A percentile compares a stretch with the other conserved stretches of the same genome.
Conservation (phyloP, 2,113 vertebrate genomes). For the Scytalopus superciliaris region DNA sequence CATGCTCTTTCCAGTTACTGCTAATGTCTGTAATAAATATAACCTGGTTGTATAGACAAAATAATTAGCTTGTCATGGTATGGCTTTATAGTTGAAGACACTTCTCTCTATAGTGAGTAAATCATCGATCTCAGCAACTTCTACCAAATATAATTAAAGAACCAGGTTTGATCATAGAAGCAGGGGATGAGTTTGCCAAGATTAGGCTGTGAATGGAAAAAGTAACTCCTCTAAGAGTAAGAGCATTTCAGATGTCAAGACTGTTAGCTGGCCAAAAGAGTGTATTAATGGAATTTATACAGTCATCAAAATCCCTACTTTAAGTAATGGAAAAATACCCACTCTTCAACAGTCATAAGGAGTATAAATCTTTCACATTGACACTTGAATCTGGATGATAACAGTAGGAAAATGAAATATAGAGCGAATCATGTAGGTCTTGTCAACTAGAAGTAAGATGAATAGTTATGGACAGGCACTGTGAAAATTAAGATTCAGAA, state of each 20-base stretch:
- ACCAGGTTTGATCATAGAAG: background rate
- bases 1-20: background rate
- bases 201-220: background rate
- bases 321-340: background rate
- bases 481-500: background rate
- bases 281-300: background rate
- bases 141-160: background rate
- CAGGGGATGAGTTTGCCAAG: background rate
- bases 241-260: background rate
- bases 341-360: background rate
- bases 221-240: background rate
- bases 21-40: constrained; percentile 44
- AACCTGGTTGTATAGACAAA: background rate
- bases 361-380: background rate
- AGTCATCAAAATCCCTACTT: background rate
- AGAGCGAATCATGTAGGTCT: background rate
- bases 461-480: background rate
- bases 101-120: background rate
- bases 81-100: background rate
- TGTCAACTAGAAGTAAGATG: background rate
- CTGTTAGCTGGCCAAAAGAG: background rate
- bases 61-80: background rate
- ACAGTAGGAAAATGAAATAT: background rate
- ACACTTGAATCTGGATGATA: background rate
- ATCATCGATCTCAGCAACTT: background rate